A percentile compares a stretch with the other conserved stretches of the same genome.
Conservation (phyloP, 1,140 invertebrate species). For the Trissolcus basalis region DNA sequence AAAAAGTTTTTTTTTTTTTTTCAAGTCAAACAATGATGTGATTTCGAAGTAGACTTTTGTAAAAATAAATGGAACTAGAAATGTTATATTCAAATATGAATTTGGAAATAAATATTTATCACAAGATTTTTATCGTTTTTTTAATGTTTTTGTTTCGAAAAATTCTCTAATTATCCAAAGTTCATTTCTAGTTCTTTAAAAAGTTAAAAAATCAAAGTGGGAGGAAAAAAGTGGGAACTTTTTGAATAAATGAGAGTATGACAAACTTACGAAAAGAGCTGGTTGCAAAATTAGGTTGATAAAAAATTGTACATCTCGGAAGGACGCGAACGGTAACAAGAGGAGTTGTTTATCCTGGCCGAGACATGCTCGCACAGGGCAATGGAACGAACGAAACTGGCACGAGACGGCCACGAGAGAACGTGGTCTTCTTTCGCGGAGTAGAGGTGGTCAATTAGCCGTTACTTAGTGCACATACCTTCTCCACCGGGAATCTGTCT, state of each 20-base stretch:
- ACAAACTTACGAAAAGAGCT: not conserved
- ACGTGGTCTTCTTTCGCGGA: conserved; percentile 65
- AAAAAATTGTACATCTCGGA: not conserved
- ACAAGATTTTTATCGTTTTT: too few relatives aligned
- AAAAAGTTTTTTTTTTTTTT: too few relatives aligned
- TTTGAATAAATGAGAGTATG: not conserved
- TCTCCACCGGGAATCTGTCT: conserved; percentile 38
- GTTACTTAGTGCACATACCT: conserved; percentile 69
- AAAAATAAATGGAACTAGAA: too few relatives aligned
- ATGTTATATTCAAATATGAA: too few relatives aligned
- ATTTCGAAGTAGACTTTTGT: too few relatives aligned
- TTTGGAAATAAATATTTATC: too few relatives aligned
- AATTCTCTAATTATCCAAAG: too few relatives aligned
- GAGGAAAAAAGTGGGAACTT: too few relatives aligned
- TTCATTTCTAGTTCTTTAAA: too few relatives aligned
- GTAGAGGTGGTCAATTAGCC: conserved; percentile 76
- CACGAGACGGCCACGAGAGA: conserved; percentile 63
- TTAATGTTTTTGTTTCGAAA: too few relatives aligned
- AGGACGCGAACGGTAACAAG: conserved; percentile 17
- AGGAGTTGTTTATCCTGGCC: conserved; percentile 30
- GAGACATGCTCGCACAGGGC: conserved; percentile 46
- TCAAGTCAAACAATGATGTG: too few relatives aligned
- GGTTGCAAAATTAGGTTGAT: not conserved
- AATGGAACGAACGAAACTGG: conserved; percentile 69
- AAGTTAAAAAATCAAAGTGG: too few relatives aligned